These are phyloP conservation scores for Phaedon cochleariae DNA, from an alignment of 2,888 invertebrate species.

Conservation along the genomic window DNA sequence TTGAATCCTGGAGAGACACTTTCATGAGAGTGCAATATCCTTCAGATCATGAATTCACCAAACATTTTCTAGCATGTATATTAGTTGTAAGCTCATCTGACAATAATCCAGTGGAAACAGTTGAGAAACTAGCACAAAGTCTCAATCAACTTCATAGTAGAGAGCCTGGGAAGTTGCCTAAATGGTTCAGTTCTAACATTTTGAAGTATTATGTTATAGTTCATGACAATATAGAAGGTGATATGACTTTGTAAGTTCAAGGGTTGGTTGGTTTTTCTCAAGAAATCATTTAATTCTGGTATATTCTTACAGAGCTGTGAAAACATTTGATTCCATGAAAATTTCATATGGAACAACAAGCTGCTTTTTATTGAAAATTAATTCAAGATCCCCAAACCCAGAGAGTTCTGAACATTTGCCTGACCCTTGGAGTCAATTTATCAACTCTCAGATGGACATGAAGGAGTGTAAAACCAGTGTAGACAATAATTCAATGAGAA, in stretches of 20 bases:
- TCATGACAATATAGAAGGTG: conserved; percentile 80
- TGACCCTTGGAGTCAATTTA: conserved; percentile 87
- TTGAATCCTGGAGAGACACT: conserved; percentile 92
- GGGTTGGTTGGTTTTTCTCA: neutral
- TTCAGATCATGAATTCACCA: conserved; percentile 95
- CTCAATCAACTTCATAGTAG: conserved; percentile 74
- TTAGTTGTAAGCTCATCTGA: conserved; percentile 78
- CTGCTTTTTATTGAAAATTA: conserved; percentile 90
- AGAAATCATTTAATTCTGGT: neutral
- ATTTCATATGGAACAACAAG: conserved; percentile 85
- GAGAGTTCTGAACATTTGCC: conserved; percentile 68
- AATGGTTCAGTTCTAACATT: conserved; percentile 83
- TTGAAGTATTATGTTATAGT: conserved; percentile 89
- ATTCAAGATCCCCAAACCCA: conserved; percentile 75
- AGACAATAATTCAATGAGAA: conserved; percentile 49
- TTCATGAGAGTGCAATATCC: conserved; percentile 89
- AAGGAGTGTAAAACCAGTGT: conserved; percentile 45
- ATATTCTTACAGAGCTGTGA: conserved; percentile 73
- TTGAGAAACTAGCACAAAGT: conserved; percentile 81
- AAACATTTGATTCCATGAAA: conserved; percentile 84
- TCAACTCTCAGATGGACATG: conserved; percentile 66
- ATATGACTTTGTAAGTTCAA: conserved; percentile 75
- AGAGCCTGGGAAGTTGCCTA: conserved; percentile 78
- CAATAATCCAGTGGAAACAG: conserved; percentile 81
- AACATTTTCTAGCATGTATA: conserved; percentile 86